These are phyloP conservation scores for Sebastes nivosus DNA, from an alignment of 2,797 vertebrate species.

Conservation along the genomic window DNA sequence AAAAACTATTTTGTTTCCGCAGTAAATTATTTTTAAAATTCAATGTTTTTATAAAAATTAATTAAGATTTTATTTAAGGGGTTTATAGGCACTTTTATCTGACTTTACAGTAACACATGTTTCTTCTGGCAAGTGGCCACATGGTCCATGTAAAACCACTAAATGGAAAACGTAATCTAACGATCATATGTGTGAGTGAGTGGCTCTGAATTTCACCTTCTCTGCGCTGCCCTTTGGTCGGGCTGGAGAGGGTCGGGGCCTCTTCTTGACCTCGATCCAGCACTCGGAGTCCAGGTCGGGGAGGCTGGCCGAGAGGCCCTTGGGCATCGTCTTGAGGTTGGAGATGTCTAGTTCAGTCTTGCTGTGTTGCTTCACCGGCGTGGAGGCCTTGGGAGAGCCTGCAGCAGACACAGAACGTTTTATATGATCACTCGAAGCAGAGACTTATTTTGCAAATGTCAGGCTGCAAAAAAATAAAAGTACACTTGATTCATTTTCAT, in stretches of 20 bases:
- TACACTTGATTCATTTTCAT: not conserved
- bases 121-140: not conserved
- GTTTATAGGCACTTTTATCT: not conserved
- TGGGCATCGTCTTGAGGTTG: constrained; percentile 96
- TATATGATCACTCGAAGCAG: no score
- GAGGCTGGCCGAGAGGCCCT: constrained; percentile 94
- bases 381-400: constrained; percentile 86
- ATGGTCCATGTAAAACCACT: not conserved
- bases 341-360: constrained; percentile 88
- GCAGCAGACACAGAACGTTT: constrained; percentile 55
- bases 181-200: not conserved
- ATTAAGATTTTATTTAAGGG: not conserved
- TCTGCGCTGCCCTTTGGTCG: constrained; percentile 86
- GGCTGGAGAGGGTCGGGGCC: constrained; percentile 92
- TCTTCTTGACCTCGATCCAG: constrained; percentile 99
- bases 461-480: not conserved
- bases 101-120: not conserved
- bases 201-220: constrained; percentile 28
- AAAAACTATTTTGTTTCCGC: not conserved
- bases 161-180: not conserved
- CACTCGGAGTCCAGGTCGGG: constrained; percentile 96
- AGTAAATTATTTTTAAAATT: not conserved
- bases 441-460: not conserved
- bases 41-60: not conserved
- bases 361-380: constrained; percentile 72